Percentiles rank a stretch among this genome's conserved stretches.
Conservation (phyloP, 2,888 invertebrate species). For the Odontomyia ornata region DNA sequence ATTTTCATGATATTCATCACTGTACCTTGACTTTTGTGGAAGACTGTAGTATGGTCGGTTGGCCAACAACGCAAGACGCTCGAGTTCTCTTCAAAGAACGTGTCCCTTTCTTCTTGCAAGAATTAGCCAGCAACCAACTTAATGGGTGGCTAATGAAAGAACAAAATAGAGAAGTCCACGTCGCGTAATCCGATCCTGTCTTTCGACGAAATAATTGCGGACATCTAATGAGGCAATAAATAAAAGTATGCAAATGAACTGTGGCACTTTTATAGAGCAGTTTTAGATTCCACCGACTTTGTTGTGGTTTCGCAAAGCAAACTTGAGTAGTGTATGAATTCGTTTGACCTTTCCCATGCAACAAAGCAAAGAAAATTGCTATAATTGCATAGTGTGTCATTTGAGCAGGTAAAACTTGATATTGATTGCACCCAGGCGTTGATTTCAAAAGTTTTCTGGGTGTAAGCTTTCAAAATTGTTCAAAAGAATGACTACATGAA, state of each 20-base stretch:
- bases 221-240: not conserved
- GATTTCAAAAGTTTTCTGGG: not conserved
- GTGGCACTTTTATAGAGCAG: not conserved
- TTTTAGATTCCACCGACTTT: not conserved
- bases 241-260: not conserved
- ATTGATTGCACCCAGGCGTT: not conserved
- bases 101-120: not conserved
- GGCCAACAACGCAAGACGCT: not conserved
- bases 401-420: not conserved
- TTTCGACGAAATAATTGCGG: not conserved
- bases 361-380: not conserved
- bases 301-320: not conserved
- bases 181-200: constrained; percentile 8
- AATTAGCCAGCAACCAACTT: not conserved
- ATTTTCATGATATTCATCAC: too few species aligned
- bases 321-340: not conserved
- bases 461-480: too few species aligned
- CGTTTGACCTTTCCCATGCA: too few species aligned
- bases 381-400: not conserved
- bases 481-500: too few species aligned
- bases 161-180: not conserved
- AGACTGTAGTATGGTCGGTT: constrained; percentile 27
- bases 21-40: too few species aligned
- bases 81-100: constrained; percentile 7
- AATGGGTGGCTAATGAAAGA: not conserved